Conservation (phyloP, 2,113 vertebrate genomes). For the Python bivittatus region DNA sequence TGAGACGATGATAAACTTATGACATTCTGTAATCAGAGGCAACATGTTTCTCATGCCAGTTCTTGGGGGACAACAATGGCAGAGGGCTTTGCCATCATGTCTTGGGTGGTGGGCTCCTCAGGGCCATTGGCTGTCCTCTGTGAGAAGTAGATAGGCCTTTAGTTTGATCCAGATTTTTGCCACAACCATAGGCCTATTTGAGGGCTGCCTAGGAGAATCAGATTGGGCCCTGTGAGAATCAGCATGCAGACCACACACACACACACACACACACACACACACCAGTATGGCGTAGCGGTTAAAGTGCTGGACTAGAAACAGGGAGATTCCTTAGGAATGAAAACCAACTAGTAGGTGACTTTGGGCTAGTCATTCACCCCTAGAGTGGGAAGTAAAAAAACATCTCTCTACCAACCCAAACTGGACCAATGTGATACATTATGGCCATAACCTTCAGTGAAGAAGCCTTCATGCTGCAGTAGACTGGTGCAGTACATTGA, state of each 20-base stretch:
- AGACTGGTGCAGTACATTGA: neutral
- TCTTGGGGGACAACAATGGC: neutral
- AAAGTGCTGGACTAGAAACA: no score
- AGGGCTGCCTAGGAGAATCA: neutral
- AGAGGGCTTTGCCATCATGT: neutral
- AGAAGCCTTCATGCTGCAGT: neutral
- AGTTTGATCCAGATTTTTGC: neutral
- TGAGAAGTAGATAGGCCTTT: neutral
- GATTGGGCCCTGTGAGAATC: neutral
- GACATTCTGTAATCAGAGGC: no score
- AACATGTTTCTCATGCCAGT: neutral
- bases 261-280: no score
- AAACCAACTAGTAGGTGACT: no score
- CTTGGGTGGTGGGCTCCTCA: neutral
- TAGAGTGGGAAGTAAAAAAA: no score
- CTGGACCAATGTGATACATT: no score
- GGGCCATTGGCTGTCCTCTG: neutral
- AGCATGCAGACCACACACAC: no score
- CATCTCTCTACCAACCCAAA: no score
- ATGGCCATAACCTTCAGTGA: no score
- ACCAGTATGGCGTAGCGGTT: no score
- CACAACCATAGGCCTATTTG: neutral
- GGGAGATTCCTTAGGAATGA: no score
- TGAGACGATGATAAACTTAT: neutral
- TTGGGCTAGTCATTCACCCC: no score